Evolutionary conservation across 2,888 invertebrate species (phyloP).

Genomic region (Agriopis leucophaearia): DNA sequence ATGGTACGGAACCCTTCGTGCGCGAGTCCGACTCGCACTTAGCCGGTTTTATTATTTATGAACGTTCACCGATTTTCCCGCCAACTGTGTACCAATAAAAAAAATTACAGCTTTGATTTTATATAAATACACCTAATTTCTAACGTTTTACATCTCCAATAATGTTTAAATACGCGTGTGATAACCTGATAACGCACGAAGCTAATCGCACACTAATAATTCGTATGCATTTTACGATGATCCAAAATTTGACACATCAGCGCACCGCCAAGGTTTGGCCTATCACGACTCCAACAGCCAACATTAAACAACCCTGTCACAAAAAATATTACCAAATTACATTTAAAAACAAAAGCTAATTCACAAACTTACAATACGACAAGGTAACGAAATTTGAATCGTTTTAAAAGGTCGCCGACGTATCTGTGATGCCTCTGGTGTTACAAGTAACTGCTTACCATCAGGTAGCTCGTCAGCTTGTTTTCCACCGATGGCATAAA

Average conservation of each 20-base stretch:
- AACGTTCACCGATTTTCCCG: too few relatives aligned
- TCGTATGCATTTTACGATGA: conserved; percentile 25
- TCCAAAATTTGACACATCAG: conserved; percentile 44
- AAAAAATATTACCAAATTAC: background rate
- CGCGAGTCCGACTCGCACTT: too few relatives aligned
- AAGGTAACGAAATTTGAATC: background rate
- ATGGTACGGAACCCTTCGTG: too few relatives aligned
- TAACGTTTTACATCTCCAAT: too few relatives aligned
- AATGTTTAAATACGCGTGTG: too few relatives aligned
- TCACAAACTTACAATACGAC: background rate
- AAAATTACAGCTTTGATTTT: too few relatives aligned
- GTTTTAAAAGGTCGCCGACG: background rate
- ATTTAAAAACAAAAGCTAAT: background rate
- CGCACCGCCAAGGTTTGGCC: conserved; percentile 36
- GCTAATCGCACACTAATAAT: conserved; percentile 5
- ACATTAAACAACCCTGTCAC: background rate
- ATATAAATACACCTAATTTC: too few relatives aligned
- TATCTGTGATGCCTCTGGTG: conserved; percentile 5
- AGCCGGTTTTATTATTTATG: too few relatives aligned
- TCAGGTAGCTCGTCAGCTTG: background rate
- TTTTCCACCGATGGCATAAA: background rate
- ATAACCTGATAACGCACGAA: too few relatives aligned
- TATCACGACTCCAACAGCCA: conserved; percentile 36
- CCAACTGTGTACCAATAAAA: too few relatives aligned
- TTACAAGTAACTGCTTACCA: conserved; percentile 4